Base-by-base conservation (phyloP, 2,888 invertebrate genomes). In the Athalia rosae region DNA sequence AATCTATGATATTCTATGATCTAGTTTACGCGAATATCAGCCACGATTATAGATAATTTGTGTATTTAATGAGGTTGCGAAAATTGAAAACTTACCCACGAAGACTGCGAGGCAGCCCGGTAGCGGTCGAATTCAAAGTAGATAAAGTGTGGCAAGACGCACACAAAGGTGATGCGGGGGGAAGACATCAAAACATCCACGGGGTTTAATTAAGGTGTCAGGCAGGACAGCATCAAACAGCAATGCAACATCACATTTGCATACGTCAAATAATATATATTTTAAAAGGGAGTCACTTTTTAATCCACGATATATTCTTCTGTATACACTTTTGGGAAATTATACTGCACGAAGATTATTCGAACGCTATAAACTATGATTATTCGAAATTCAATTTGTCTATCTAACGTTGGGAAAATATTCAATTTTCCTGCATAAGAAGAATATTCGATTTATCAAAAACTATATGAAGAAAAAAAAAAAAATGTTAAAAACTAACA, bases 111-210 rank as follows among this genome's bases (percentile, higher is more conserved):
- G 4, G 74, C 71, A 56, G 81, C 81, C 81, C 28, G 28, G 83
- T 59, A 84, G 83, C 82, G 84, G 85, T 85, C 82, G 28, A 28
- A 87, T 83, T 85, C 85, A 84, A 82, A 83, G 85, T 83, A 85
- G 82, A 85, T 86, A 86, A 86, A 86, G 87, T 83, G 74, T 61
- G 74, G 43, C 74, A 74, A 80, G 80, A 84, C 85, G 88, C 87
- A 88, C 86, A 87, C 86, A 87, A 87, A 87, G 86, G 86, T 83
- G 88, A 87, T 87, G 87, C 87, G 87, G 85, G 28, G 28, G 84
- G 87, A 87, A 88, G 88, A 89, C 89, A 89, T 87, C 88, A 84
- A 89, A 87, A 89, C 85, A 89, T 88, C 88, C 89, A 89, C 82
- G 85, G 85, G 86, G 80, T 83, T 84, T 82, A 28, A 28, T 28